Conservation (phyloP, 2,888 invertebrate genomes). For the Cartodere bifasciata region DNA sequence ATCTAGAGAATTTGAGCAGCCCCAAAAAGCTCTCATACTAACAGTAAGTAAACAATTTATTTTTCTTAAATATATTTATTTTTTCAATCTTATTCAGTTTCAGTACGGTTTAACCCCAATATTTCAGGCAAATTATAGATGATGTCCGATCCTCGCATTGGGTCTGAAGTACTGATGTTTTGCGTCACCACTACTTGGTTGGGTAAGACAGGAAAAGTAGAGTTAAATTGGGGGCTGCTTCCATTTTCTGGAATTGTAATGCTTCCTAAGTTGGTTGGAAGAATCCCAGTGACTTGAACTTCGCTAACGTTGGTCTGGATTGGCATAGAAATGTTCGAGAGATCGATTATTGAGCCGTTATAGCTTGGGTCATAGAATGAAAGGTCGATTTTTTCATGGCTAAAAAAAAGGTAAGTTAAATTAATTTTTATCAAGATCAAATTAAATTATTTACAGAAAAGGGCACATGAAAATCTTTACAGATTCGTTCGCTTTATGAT, state of each 20-base stretch:
- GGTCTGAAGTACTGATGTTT: slow-evolving; percentile 26
- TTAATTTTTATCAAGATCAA: too few relatives aligned
- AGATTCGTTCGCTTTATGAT: too few relatives aligned
- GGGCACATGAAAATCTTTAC: too few relatives aligned
- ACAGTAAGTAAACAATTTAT: too few relatives aligned
- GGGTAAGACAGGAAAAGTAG: slow-evolving; percentile 22
- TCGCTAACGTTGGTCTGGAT: slow-evolving; percentile 42
- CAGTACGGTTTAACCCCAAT: slow-evolving; percentile 16
- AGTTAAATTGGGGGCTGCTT: slow-evolving; percentile 15
- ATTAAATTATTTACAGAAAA: too few relatives aligned
- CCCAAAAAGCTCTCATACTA: too few relatives aligned
- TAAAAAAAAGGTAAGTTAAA: too few relatives aligned
- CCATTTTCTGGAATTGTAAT: slow-evolving; percentile 19
- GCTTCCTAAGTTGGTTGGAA: slow-evolving; percentile 36
- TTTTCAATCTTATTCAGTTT: too few relatives aligned
- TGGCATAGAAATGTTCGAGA: slow-evolving; percentile 41
- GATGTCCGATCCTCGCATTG: slow-evolving; percentile 21
- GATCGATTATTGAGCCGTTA: slow-evolving; percentile 38
- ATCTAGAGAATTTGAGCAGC: too few relatives aligned
- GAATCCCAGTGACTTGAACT: slow-evolving; percentile 39
- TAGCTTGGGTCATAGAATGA: slow-evolving; percentile 40
- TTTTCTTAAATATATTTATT: too few relatives aligned
- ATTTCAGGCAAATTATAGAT: slow-evolving; percentile 21
- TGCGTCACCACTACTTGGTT: slow-evolving; percentile 26
- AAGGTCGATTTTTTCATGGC: slow-evolving; percentile 41